Percentiles rank a stretch among this genome's conserved stretches.
Conservation (phyloP, 37 sponge, comb jelly and placozoan species). For the Halisarca cf. caerulea region DNA sequence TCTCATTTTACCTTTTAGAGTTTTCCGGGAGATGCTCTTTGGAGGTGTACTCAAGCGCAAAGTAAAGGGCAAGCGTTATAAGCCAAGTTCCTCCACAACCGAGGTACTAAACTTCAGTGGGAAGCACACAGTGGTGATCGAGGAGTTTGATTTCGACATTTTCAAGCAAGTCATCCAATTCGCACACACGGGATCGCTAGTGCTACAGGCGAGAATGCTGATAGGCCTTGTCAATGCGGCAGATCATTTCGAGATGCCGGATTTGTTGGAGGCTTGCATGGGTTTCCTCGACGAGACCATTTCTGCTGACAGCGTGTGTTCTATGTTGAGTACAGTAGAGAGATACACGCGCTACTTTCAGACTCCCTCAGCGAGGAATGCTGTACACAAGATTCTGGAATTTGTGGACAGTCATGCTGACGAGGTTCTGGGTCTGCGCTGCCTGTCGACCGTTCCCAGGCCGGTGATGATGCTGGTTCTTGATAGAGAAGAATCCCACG, state of each 20-base stretch:
- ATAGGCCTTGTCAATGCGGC: slow-evolving; percentile 94
- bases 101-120: slow-evolving; percentile 58
- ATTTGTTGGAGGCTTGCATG: slow-evolving; percentile 88
- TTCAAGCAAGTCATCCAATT: slow-evolving; percentile 91
- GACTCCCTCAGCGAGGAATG: slow-evolving; percentile 63
- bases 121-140: slow-evolving; percentile 43
- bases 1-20: slow-evolving; percentile 31
- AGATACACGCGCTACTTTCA: slow-evolving; percentile 92
- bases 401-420: slow-evolving; percentile 90
- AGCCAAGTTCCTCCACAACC: slow-evolving; percentile 38
- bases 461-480: slow-evolving; percentile 89
- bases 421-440: slow-evolving; percentile 62
- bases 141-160: slow-evolving; percentile 86
- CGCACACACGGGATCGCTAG: slow-evolving; percentile 83
- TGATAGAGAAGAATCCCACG: slow-evolving; percentile 80
- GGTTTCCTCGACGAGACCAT: slow-evolving; percentile 73
- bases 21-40: slow-evolving; percentile 69
- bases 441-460: slow-evolving; percentile 78
- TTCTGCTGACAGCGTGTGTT: slow-evolving; percentile 82
- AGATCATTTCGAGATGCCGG: slow-evolving; percentile 90
- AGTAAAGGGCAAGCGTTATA: slow-evolving; percentile 30
- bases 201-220: slow-evolving; percentile 83
- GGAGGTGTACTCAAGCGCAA: slow-evolving; percentile 17
- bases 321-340: slow-evolving; percentile 84
- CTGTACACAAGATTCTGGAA: slow-evolving; percentile 88